Conservation (phyloP, 2,888 invertebrate genomes). For the Magallana nippona region DNA sequence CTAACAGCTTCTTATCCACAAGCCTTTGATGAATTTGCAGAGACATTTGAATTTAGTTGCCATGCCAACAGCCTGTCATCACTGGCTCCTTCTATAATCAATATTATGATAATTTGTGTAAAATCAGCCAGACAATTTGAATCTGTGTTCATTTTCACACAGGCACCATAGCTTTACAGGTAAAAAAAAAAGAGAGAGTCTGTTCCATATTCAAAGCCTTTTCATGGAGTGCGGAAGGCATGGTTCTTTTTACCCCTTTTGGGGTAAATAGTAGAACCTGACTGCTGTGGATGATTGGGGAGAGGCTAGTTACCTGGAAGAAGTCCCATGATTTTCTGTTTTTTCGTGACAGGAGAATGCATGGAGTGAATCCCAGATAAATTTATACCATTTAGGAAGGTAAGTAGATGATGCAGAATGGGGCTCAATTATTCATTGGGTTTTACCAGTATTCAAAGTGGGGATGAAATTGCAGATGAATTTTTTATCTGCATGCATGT, state of each 20-base stretch:
- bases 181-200: not conserved
- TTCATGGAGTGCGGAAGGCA: not conserved
- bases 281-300: not conserved
- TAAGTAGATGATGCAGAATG: not conserved
- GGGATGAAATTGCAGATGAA: not conserved
- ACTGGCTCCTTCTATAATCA: slow-evolving; percentile 37
- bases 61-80: slow-evolving; percentile 49
- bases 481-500: not conserved
- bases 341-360: not conserved
- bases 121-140: slow-evolving; percentile 36
- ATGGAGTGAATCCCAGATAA: not conserved
- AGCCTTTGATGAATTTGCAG: slow-evolving; percentile 38
- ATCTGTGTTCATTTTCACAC: slow-evolving; percentile 34
- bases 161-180: slow-evolving; percentile 12
- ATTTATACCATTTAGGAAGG: not conserved
- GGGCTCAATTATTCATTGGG: not conserved
- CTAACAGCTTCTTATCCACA: not conserved
- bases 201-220: not conserved
- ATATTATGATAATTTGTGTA: slow-evolving; percentile 46
- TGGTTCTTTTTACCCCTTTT: not conserved
- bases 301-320: not conserved
- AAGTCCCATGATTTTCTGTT: not conserved
- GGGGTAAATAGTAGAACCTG: not conserved
- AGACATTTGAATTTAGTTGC: slow-evolving; percentile 48
- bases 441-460: not conserved